Percentiles rank a stretch among this genome's conserved stretches.
These are phyloP conservation scores for Brachionus rubens DNA, from an alignment of 1,140 invertebrate species.

Conservation along the genomic window DNA sequence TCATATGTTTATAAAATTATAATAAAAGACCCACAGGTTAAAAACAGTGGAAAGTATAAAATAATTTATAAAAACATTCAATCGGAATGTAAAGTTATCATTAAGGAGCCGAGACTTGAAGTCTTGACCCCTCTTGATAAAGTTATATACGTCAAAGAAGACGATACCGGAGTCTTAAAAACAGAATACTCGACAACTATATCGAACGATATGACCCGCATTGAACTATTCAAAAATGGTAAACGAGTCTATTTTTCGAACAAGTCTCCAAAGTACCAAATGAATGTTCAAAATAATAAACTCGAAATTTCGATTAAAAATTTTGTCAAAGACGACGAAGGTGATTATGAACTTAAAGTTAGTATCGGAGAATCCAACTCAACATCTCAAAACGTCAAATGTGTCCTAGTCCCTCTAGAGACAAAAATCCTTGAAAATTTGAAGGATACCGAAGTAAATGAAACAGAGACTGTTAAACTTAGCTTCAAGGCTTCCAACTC, in stretches of 20 bases:
- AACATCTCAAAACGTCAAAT: neutral
- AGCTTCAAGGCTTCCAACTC: neutral
- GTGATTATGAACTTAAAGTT: conserved; percentile 19
- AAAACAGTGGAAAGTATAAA: neutral
- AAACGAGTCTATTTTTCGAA: conserved; percentile 29
- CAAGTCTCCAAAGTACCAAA: conserved; percentile 29
- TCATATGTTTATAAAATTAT: neutral
- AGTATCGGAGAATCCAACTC: neutral
- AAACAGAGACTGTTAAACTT: neutral
- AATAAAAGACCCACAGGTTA: neutral
- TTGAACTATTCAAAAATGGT: conserved; percentile 6
- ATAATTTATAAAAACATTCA: neutral
- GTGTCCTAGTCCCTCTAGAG: neutral
- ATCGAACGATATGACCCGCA: neutral
- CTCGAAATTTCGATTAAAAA: conserved; percentile 16
- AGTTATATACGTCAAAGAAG: conserved; percentile 12
- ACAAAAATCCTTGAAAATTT: conserved; percentile 2
- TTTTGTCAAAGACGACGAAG: neutral
- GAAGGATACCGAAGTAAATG: neutral
- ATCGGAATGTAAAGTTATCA: neutral
- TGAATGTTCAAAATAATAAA: neutral
- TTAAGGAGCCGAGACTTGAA: neutral
- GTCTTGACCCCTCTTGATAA: neutral
- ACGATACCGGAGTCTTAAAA: neutral
- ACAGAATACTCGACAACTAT: neutral